A percentile compares a stretch with the other conserved stretches of the same genome.
Conservation (phyloP, 2,888 invertebrate genomes). For the Harmothoe impar region DNA sequence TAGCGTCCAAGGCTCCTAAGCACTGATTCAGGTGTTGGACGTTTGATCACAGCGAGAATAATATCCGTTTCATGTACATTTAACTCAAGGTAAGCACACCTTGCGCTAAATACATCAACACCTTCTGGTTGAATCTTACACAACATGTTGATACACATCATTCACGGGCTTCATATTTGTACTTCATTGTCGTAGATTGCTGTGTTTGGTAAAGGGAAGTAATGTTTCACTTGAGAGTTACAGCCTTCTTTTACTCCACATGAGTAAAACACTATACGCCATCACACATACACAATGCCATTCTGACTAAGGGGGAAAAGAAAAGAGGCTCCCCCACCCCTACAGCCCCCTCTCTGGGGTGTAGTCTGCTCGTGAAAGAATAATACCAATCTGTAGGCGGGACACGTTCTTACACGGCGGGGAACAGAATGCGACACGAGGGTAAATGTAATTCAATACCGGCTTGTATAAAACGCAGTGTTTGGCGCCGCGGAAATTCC, state of each 20-base stretch:
- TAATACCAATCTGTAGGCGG: constrained; percentile 42
- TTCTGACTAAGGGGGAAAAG: not conserved
- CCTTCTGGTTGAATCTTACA: no score
- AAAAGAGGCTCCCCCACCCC: not conserved
- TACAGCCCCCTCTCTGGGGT: not conserved
- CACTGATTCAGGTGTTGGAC: no score
- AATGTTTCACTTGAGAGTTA: not conserved
- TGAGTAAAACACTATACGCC: not conserved
- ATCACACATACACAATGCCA: not conserved
- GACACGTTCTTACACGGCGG: constrained; percentile 41
- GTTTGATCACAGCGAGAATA: no score
- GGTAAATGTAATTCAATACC: constrained; percentile 58
- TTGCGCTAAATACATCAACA: no score
- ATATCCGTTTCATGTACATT: no score
- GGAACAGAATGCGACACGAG: constrained; percentile 51
- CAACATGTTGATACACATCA: no score
- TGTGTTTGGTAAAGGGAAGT: not conserved
- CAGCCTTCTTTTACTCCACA: not conserved
- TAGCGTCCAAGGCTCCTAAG: no score
- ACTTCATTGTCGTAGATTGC: no score
- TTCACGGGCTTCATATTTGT: not conserved
- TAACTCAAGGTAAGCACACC: no score
- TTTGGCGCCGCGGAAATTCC: constrained; percentile 54
- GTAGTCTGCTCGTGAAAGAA: constrained; percentile 34
- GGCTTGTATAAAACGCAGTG: constrained; percentile 48